phyloP scores from a whole-genome alignment of 2,797 vertebrate species.

The Macropodus opercularis region DNA sequence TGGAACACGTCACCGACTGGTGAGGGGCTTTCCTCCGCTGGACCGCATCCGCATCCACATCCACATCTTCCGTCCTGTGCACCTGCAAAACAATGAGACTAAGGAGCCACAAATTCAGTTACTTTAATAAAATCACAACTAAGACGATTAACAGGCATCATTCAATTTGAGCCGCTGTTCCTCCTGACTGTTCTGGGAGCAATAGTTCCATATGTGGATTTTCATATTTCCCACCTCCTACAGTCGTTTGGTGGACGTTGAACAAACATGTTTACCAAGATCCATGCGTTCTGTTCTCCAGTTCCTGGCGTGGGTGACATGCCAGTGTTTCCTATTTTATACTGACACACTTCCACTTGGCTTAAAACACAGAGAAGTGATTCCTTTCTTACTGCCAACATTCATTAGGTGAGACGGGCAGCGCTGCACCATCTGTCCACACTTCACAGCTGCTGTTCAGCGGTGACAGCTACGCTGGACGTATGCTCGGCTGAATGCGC shows the following conservation, averaged over 20 bases:
- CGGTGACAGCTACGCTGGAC: conserved; percentile 30
- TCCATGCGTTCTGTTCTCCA: neutral
- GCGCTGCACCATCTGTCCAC: conserved; percentile 59
- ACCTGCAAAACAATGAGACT: no score
- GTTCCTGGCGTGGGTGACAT: neutral
- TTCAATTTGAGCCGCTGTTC: no score
- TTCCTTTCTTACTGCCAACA: conserved; percentile 56
- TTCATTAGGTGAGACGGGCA: conserved; percentile 54
- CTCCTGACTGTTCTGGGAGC: no score
- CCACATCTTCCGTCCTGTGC: neutral
- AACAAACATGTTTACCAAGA: no score
- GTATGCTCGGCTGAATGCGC: conserved; percentile 34
- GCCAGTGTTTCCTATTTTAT: no score
- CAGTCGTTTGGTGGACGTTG: no score
- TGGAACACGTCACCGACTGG: neutral
- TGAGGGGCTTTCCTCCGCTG: neutral
- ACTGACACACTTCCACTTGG: conserved; percentile 39
- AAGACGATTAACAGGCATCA: no score
- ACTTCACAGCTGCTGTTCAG: conserved; percentile 54
- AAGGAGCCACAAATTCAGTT: no score
- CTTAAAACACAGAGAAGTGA: conserved; percentile 40
- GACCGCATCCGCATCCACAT: neutral
- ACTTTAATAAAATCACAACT: no score
- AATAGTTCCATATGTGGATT: no score
- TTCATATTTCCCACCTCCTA: no score